phyloP scores from a whole-genome alignment of 2,113 vertebrate genomes.

The Talpa occidentalis region DNA sequence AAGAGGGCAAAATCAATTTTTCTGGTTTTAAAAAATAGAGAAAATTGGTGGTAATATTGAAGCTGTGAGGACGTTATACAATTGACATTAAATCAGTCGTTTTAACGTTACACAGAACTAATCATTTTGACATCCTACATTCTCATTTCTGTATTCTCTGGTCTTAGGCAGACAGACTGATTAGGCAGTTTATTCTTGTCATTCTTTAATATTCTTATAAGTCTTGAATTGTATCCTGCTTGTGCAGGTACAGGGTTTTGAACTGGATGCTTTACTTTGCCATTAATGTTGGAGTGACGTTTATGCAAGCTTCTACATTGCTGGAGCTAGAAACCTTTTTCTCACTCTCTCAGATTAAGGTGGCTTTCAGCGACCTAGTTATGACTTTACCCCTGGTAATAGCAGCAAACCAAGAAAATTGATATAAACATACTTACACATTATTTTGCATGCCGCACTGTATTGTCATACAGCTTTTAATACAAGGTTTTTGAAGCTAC shows the following conservation, averaged over 20 bases:
- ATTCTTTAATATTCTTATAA: neutral
- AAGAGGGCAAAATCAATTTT: neutral
- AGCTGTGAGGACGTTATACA: neutral
- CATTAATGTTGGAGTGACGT: neutral
- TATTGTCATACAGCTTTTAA: neutral
- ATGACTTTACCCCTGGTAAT: neutral
- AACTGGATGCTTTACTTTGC: neutral
- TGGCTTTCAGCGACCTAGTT: neutral
- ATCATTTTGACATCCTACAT: neutral
- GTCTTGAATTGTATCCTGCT: neutral
- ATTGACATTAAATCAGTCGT: neutral
- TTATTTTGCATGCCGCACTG: neutral
- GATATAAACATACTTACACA: neutral
- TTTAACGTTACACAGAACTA: neutral
- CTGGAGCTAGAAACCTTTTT: neutral
- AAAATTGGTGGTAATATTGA: neutral
- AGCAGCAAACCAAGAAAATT: neutral
- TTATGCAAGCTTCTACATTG: neutral
- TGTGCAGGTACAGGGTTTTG: neutral
- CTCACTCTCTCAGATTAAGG: neutral
- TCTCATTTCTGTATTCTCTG: neutral
- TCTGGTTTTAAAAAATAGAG: conserved; percentile 9
- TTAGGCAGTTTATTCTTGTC: neutral
- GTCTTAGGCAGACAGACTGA: neutral
- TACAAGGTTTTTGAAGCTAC: neutral